Base-by-base conservation (phyloP, 2,797 vertebrate genomes). In the Tragopan temminckii region DNA sequence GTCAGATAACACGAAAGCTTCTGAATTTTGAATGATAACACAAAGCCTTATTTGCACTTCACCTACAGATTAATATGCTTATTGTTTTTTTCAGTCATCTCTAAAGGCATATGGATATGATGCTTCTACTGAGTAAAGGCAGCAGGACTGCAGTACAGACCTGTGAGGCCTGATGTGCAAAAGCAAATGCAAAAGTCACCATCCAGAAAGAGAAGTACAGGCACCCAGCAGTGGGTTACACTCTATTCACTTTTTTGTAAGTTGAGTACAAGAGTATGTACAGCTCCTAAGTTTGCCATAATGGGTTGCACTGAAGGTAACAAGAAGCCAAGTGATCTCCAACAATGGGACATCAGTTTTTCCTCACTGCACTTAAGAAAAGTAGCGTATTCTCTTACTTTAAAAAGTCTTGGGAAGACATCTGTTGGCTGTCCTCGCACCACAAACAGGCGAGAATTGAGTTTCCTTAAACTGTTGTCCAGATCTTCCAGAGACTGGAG, bases 381-480 rank as follows among this genome's bases (percentile, higher is more conserved):
- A 72, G 35, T 20, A 36, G 31, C 42, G 59, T 48, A 64, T 77
- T 66, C 29, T 66, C 96, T 95, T 87, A 99, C 99, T 98, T 99
- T 99, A 96, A 99, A 99, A 21, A 99, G 98, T 78, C 98, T 98
- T 33, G 99, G 99, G 89, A 99, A 99, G 81, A 99, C 99, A 62
- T 99, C 99, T 1, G 99, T 98, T 3, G 99, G 99, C 94, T 99
- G 99, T 43, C 99, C 99, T 95, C 98, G 96, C 53, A 99, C 98
- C 0, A 99, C 99, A 97, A 99, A 99, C 77, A 99, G 97, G 72
- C 99, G 98, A 16, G 99, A 99, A 89, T 98, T 98, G 33, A 99
- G 98, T 92, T 99, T 99, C 97, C 98, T 98, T 95, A 99, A 97
- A 92, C 99, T 99, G 80, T 96, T 98, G 96, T 99, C 99, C 97